These are phyloP conservation scores for Patella caerulea DNA, from an alignment of 2,888 invertebrate genomes.

Conservation along the genomic window DNA sequence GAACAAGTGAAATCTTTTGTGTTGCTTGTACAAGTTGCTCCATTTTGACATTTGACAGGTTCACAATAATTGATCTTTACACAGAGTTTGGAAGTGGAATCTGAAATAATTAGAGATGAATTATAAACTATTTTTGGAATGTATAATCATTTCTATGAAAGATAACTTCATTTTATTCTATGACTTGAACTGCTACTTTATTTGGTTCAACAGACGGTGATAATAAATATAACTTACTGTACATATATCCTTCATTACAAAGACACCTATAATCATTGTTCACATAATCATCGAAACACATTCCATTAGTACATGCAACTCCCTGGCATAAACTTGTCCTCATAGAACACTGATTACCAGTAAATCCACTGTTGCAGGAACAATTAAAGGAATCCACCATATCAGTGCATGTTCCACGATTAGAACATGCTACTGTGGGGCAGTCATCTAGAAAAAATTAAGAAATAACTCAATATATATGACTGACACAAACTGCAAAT, in stretches of 20 bases:
- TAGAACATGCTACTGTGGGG: constrained; percentile 46
- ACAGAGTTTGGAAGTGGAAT: constrained; percentile 39
- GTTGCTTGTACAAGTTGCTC: constrained; percentile 31
- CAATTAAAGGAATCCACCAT: constrained; percentile 84
- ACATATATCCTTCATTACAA: constrained; percentile 46
- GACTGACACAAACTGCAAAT: no score
- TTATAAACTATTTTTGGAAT: no score
- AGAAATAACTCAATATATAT: background rate
- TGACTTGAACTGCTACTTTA: no score
- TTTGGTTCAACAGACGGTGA: background rate
- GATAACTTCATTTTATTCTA: no score
- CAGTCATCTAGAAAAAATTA: constrained; percentile 47
- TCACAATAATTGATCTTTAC: constrained; percentile 34
- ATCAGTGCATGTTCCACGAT: constrained; percentile 56
- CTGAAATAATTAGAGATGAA: constrained; percentile 31
- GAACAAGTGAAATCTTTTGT: constrained; percentile 40
- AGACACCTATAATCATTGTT: constrained; percentile 46
- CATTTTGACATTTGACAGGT: constrained; percentile 42
- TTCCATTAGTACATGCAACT: constrained; percentile 34
- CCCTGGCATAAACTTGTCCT: constrained; percentile 43
- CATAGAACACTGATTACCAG: constrained; percentile 85
- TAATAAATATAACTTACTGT: constrained; percentile 38
- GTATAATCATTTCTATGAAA: no score
- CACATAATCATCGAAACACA: constrained; percentile 51
- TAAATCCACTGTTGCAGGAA: constrained; percentile 89